Evolutionary conservation across 2,113 vertebrate genomes (phyloP).

Genomic region (Podarcis muralis): DNA sequence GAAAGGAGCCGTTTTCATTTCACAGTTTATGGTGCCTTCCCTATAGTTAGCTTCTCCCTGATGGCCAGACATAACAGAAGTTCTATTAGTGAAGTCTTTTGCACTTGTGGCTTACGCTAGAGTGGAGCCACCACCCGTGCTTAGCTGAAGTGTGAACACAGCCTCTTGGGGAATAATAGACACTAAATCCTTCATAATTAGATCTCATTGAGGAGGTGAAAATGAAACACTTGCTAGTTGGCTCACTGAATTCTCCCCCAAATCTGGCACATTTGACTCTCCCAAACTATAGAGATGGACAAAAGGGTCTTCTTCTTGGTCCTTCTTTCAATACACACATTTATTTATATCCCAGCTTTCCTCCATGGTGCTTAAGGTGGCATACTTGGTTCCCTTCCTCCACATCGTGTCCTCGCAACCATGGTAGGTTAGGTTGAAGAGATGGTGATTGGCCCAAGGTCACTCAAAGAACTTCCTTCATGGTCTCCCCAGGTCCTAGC

Average conservation of each 20-base stretch:
- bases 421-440: too few species aligned
- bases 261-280: neutral
- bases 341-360: too few species aligned
- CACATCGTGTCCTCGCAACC: too few species aligned
- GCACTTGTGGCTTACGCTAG: neutral
- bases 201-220: neutral
- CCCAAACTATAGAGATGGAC: neutral
- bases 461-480: too few species aligned
- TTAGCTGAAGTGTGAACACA: constrained; percentile 1
- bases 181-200: neutral
- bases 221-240: neutral
- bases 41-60: constrained; percentile 36
- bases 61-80: constrained; percentile 15
- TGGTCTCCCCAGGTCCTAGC: too few species aligned
- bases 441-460: too few species aligned
- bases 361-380: too few species aligned
- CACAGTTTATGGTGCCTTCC: constrained; percentile 36
- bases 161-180: neutral
- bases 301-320: neutral
- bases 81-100: constrained; percentile 1
- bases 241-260: neutral
- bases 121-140: neutral
- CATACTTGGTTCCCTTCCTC: too few species aligned
- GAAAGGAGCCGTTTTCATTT: constrained; percentile 52
- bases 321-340: neutral